Conservation (phyloP, 2,113 vertebrate genomes). For the Casuarius casuarius region DNA sequence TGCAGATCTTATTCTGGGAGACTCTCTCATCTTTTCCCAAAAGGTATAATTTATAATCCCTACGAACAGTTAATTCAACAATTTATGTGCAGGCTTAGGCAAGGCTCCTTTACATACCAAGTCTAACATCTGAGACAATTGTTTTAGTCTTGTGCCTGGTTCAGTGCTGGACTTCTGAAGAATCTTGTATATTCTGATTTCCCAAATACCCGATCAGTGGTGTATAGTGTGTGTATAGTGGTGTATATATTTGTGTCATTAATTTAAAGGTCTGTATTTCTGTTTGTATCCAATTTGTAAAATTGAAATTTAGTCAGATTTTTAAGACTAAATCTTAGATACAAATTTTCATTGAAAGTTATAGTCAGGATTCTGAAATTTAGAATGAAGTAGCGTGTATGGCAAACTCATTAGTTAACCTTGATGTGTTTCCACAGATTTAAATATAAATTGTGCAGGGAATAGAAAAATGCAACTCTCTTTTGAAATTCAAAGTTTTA, state of each 20-base stretch:
- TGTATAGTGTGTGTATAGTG: not conserved
- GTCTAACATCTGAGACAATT: not conserved
- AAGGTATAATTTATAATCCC: not conserved
- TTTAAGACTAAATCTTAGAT: not conserved
- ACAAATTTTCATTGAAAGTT: not conserved
- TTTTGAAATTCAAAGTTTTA: not conserved
- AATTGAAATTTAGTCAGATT: not conserved
- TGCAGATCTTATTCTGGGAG: not conserved
- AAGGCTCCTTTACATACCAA: not conserved
- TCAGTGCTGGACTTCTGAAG: not conserved
- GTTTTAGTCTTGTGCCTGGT: not conserved
- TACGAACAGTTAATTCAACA: not conserved
- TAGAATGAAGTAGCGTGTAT: not conserved
- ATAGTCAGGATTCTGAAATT: not conserved
- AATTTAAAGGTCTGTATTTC: not conserved
- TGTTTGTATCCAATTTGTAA: not conserved
- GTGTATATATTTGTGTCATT: not conserved
- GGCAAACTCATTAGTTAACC: not conserved
- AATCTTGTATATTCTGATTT: not conserved
- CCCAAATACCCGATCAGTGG: not conserved
- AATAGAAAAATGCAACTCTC: not conserved
- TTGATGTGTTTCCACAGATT: too few species aligned
- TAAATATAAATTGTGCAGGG: not conserved
- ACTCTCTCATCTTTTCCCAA: not conserved
- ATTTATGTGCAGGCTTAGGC: not conserved